These are phyloP conservation scores for Trochalopteron elliotii DNA, from an alignment of 2,113 vertebrate species.

Conservation along the genomic window DNA sequence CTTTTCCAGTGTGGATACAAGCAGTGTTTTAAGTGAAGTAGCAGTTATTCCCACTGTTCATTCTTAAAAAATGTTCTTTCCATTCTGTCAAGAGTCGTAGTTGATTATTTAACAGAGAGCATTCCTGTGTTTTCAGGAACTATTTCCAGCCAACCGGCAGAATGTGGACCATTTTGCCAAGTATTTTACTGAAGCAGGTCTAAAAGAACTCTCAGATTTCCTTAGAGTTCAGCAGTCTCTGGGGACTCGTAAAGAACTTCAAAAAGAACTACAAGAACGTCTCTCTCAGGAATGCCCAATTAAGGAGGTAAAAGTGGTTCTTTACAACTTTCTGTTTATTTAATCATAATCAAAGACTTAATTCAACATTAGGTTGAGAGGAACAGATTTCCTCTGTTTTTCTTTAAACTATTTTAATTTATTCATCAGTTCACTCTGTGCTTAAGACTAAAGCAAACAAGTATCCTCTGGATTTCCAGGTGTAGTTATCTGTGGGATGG, in stretches of 20 bases:
- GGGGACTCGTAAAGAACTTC: slow-evolving; percentile 90
- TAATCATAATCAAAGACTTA: not conserved
- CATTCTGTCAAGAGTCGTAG: not conserved
- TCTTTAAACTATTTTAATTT: not conserved
- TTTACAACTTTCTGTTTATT: not conserved
- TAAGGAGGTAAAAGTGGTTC: slow-evolving; percentile 79
- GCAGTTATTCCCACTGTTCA: not conserved
- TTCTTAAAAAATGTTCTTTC: not conserved
- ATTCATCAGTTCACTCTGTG: not conserved
- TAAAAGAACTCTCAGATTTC: slow-evolving; percentile 91
- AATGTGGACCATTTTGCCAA: slow-evolving; percentile 91
- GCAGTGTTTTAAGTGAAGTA: not conserved
- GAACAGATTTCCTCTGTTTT: not conserved
- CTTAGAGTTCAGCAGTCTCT: slow-evolving; percentile 86
- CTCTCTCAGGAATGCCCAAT: slow-evolving; percentile 89
- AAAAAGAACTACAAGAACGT: slow-evolving; percentile 90
- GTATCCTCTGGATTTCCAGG: not conserved
- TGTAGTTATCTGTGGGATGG: not conserved
- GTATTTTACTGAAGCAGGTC: slow-evolving; percentile 88
- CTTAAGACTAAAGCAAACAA: not conserved
- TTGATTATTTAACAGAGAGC: not conserved
- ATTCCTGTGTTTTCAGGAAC: slow-evolving; percentile 75
- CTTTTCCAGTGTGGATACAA: not conserved
- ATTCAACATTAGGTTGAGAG: not conserved
- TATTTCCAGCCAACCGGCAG: slow-evolving; percentile 90